Base-by-base conservation (phyloP, 2,113 vertebrate genomes). In the Myiozetetes cayanensis region DNA sequence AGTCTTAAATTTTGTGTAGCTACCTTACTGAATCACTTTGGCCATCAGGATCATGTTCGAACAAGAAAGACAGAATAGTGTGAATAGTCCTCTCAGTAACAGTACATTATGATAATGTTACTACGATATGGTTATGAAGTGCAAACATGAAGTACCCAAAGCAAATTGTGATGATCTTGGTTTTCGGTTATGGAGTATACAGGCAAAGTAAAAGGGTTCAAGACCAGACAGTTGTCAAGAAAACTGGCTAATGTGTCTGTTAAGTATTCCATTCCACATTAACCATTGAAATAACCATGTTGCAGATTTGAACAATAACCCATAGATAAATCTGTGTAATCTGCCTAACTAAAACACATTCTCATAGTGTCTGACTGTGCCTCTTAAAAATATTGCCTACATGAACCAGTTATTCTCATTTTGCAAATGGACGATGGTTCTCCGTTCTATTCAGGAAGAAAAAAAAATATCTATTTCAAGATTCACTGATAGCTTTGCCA, bases 401-500 rank as follows among this genome's bases (percentile, higher is more conserved):
- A 21, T 70, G 52, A 96, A 89, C 4, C 11, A 61, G 30, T 50
- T 66, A 85, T 56, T 94, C 53, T 52, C 5, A 1, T 2, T 74
- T 30, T 65, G 35, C 44, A 92, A 93, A 94, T 22, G 41, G 49
- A 90, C 66, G 27, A 11, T 65, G 8, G 18, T 53, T 94, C 49
- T 81, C 27, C 6, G 35, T 68, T 77, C 31, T 56, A 49, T 30
- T 25, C 12, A 75, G 37, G 14, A 89, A 84, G 28, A 28, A 79
- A 74, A 87, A 74, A 74, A 80, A 78, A 56, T 50, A 62, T 39
- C 65, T 89, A 24, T 91, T 92, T 82, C 37, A 73, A 92, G 83
- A 90, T 78, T 80, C 61, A 71, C 50, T 81, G 72, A 86, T 75
- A 85, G 86, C n/a, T 79, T 95, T 94, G 92, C 90, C 79, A 87